phyloP scores from a whole-genome alignment of 2,113 vertebrate species.

The Siniperca chuatsi region DNA sequence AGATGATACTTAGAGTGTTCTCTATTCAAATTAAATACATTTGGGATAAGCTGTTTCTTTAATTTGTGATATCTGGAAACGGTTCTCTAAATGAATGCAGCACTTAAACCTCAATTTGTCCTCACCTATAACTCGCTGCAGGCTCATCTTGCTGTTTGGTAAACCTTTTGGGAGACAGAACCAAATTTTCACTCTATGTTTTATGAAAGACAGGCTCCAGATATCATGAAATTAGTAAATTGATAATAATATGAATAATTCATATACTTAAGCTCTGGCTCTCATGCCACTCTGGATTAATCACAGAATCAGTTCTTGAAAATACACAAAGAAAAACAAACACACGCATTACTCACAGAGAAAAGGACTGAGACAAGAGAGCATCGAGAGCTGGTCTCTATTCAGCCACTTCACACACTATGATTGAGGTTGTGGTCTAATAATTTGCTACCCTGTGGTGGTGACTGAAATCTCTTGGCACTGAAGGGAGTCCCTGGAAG shows the following conservation, averaged over 20 bases:
- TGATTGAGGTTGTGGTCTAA: constrained; percentile 65
- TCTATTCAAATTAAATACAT: constrained; percentile 29
- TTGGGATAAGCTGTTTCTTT: constrained; percentile 1
- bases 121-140: constrained; percentile 37
- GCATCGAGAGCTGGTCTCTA: constrained; percentile 29
- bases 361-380: constrained; percentile 39
- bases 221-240: constrained; percentile 52
- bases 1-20: constrained; percentile 13
- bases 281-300: constrained; percentile 59
- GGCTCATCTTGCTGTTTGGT: constrained; percentile 27
- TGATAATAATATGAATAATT: constrained; percentile 67
- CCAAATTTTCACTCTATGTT: constrained; percentile 31
- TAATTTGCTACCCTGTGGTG: constrained; percentile 62
- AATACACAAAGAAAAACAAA: constrained; percentile 58
- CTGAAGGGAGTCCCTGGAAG: constrained; percentile 42
- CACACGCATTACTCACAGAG: constrained; percentile 49
- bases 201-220: constrained; percentile 39
- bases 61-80: background rate
- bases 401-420: constrained; percentile 58
- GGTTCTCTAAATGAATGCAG: constrained; percentile 25
- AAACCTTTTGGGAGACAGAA: constrained; percentile 49
- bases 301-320: constrained; percentile 48
- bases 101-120: constrained; percentile 35
- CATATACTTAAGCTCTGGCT: constrained; percentile 46
- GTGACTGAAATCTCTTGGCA: constrained; percentile 60